Conservation (phyloP, 2,888 invertebrate species). For the Tineola bisselliella region DNA sequence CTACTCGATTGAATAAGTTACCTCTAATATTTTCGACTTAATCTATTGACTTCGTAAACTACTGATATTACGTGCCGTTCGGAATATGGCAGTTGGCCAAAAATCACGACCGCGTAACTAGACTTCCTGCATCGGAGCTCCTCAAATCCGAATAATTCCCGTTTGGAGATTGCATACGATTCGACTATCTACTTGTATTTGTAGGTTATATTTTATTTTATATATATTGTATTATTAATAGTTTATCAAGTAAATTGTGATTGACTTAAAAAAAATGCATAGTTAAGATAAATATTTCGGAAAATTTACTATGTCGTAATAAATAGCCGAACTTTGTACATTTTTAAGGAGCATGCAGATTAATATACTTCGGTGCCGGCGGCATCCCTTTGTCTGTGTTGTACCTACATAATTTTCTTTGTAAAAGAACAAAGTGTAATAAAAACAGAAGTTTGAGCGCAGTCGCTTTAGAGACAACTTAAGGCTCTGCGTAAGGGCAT, state of each 20-base stretch:
- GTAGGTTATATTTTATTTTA: too few species aligned
- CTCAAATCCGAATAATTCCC: background rate
- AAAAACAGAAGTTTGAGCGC: constrained; percentile 26
- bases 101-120: constrained; percentile 5
- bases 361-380: background rate
- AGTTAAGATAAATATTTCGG: background rate
- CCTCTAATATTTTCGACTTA: background rate
- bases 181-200: background rate
- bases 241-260: too few species aligned
- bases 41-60: constrained; percentile 7
- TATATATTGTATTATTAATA: too few species aligned
- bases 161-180: background rate
- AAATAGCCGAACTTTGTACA: background rate
- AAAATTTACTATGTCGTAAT: background rate
- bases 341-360: background rate
- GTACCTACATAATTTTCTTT: constrained; percentile 4
- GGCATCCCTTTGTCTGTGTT: background rate
- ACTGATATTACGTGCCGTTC: background rate
- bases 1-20: background rate
- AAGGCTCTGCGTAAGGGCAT: constrained; percentile 29
- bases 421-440: constrained; percentile 18
- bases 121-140: background rate
- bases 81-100: background rate
- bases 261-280: background rate
- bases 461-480: constrained; percentile 24